These are phyloP conservation scores for Argyra leucocephala DNA, from an alignment of 2,888 invertebrate genomes.

Conservation along the genomic window DNA sequence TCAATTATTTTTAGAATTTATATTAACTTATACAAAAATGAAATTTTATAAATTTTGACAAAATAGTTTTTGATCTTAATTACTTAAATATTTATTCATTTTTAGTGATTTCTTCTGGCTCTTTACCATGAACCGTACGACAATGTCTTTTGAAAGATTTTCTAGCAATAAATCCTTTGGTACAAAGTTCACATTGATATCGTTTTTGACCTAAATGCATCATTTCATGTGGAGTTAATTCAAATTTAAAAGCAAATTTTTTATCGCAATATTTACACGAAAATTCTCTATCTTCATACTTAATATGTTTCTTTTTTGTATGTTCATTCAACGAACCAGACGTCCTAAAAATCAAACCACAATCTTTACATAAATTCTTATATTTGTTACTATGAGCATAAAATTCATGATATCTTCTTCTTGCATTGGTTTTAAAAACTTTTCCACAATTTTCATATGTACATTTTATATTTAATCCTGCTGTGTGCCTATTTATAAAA, in stretches of 20 bases:
- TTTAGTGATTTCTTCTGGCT: no score
- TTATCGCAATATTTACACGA: neutral
- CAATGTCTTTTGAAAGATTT: neutral
- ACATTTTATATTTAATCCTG: neutral
- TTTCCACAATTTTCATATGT: neutral
- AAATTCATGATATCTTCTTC: neutral
- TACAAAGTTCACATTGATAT: neutral
- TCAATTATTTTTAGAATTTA: no score
- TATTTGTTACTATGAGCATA: neutral
- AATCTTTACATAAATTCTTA: neutral
- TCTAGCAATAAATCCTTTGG: neutral
- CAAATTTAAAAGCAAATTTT: constrained; percentile 6
- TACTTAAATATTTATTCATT: no score
- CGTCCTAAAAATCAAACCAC: neutral
- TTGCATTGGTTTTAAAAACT: neutral
- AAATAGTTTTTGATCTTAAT: no score
- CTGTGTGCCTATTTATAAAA: neutral
- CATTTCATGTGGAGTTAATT: neutral
- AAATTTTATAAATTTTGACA: no score
- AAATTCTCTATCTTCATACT: neutral
- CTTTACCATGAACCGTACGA: neutral
- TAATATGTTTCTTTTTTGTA: neutral
- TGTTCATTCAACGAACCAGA: neutral
- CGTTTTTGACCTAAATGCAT: neutral
- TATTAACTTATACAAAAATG: no score